A percentile compares a stretch with the other conserved stretches of the same genome.
These are phyloP conservation scores for Corythornis cristatus DNA, from an alignment of 2,113 vertebrate species.

Conservation along the genomic window DNA sequence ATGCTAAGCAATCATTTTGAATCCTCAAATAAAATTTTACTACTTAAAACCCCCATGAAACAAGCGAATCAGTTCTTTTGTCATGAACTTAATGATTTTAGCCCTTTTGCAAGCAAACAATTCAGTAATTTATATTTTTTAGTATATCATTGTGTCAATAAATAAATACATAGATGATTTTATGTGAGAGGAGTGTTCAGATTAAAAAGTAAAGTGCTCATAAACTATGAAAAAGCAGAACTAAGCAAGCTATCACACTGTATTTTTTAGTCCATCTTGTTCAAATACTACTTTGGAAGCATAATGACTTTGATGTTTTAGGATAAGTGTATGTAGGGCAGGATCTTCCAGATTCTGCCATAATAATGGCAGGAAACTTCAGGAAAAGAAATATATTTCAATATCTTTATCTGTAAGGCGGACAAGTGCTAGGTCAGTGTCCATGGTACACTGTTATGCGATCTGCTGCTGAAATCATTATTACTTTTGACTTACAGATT, in stretches of 20 bases:
- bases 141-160: neutral
- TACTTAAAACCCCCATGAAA: neutral
- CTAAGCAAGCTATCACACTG: neutral
- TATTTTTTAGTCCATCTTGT: neutral
- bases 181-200: neutral
- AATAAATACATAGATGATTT: neutral
- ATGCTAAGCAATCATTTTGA: neutral
- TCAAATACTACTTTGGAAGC: neutral
- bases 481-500: neutral
- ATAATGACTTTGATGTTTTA: neutral
- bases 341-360: neutral
- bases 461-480: neutral
- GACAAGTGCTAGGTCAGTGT: neutral
- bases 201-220: neutral
- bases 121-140: neutral
- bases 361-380: neutral
- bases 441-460: neutral
- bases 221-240: neutral
- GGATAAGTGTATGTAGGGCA: neutral
- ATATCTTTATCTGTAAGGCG: neutral
- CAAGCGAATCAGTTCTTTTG: neutral
- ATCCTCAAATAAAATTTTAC: neutral
- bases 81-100: neutral
- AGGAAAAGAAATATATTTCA: neutral
- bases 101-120: neutral